These are phyloP conservation scores for Emys orbicularis DNA, from an alignment of 2,797 vertebrate species.

Conservation along the genomic window DNA sequence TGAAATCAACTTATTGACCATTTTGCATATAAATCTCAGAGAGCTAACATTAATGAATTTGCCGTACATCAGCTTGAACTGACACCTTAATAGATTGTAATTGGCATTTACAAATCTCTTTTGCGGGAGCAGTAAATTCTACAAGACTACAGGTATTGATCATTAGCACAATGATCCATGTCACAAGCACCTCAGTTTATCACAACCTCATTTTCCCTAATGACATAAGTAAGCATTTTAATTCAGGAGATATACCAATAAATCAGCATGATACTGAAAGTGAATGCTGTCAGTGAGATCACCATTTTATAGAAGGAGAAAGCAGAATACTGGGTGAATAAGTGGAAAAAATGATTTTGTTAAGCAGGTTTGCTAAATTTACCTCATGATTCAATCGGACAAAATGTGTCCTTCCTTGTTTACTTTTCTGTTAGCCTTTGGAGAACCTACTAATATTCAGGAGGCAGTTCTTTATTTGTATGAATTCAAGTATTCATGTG, in stretches of 20 bases:
- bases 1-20: slow-evolving; percentile 31
- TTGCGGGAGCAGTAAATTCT: slow-evolving; percentile 53
- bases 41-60: slow-evolving; percentile 65
- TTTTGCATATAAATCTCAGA: slow-evolving; percentile 48
- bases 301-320: slow-evolving; percentile 15
- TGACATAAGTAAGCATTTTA: slow-evolving; percentile 57
- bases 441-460: neutral
- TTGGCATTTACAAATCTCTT: slow-evolving; percentile 57
- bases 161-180: slow-evolving; percentile 70
- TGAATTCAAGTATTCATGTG: neutral
- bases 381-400: accelerated
- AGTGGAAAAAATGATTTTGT: neutral
- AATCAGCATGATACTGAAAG: slow-evolving; percentile 11
- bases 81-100: slow-evolving; percentile 72
- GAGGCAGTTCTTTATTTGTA: neutral
- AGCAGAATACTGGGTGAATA: neutral
- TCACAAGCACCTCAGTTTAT: slow-evolving; percentile 68
- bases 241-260: slow-evolving; percentile 48
- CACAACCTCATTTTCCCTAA: slow-evolving; percentile 72
- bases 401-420: neutral
- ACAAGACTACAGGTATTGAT: slow-evolving; percentile 64
- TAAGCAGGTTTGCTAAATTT: neutral
- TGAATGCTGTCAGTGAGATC: slow-evolving; percentile 29
- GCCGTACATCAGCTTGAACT: slow-evolving; percentile 61
- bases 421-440: neutral